phyloP scores from a whole-genome alignment of 2,888 invertebrate genomes.

The Drosophila dives region DNA sequence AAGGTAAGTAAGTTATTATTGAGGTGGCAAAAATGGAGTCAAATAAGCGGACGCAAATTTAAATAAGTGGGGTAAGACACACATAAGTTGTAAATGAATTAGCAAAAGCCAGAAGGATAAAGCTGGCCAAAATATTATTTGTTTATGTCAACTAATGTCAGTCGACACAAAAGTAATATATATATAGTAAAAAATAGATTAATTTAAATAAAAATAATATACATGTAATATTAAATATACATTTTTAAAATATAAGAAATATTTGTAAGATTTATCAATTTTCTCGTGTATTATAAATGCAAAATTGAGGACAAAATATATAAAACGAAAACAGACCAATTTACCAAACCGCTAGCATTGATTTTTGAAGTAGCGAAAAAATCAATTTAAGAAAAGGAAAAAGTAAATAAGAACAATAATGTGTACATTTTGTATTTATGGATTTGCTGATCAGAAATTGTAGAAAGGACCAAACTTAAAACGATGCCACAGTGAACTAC shows the following conservation, averaged over 20 bases:
- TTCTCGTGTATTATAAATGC: background rate
- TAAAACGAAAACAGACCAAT: background rate
- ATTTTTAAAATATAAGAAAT: background rate
- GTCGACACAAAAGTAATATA: background rate
- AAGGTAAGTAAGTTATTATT: slow-evolving; percentile 59
- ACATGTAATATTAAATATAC: background rate
- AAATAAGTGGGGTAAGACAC: slow-evolving; percentile 28
- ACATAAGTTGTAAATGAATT: background rate
- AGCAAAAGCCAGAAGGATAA: slow-evolving; percentile 11
- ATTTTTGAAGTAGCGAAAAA: background rate
- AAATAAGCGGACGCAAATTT: slow-evolving; percentile 63
- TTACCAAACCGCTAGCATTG: background rate
- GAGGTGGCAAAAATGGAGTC: slow-evolving; percentile 47
- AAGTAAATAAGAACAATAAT: background rate
- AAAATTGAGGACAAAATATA: background rate
- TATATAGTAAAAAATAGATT: background rate
- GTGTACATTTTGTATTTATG: background rate
- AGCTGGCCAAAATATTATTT: background rate
- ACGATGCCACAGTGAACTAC: background rate
- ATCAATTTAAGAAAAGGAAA: background rate
- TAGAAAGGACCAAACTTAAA: slow-evolving; percentile 6
- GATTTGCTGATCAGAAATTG: background rate
- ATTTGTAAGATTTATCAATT: background rate
- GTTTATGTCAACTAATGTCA: background rate
- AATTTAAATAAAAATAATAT: background rate